Conservation (phyloP, 1,140 invertebrate species). For the Atta colombica region DNA sequence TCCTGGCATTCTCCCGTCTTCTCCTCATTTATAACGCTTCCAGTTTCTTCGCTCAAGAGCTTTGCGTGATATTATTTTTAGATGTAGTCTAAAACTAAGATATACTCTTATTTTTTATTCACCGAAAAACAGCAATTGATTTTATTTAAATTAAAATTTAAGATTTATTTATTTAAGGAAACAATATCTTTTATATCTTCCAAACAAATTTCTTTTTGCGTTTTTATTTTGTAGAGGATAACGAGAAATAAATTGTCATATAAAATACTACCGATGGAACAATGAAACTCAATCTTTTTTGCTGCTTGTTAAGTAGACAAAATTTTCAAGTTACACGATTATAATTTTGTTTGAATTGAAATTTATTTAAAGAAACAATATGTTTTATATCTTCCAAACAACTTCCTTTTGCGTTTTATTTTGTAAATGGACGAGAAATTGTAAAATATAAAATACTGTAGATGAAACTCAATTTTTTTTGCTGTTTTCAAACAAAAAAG, state of each 20-base stretch:
- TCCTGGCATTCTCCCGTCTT: neutral
- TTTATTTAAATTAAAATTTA: slow-evolving; percentile 13
- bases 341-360: too few relatives aligned
- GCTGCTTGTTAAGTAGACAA: neutral
- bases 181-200: slow-evolving; percentile 12
- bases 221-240: slow-evolving; percentile 2
- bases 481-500: too few relatives aligned
- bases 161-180: slow-evolving; percentile 31
- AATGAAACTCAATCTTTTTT: neutral
- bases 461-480: too few relatives aligned
- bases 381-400: too few relatives aligned
- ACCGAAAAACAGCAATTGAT: neutral
- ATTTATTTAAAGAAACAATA: too few relatives aligned
- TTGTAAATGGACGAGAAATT: too few relatives aligned
- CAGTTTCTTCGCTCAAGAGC: slow-evolving; percentile 7
- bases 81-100: slow-evolving; percentile 11
- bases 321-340: neutral
- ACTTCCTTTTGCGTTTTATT: too few relatives aligned
- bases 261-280: neutral
- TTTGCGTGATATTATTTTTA: slow-evolving; percentile 33
- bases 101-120: slow-evolving; percentile 14
- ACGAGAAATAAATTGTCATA: slow-evolving; percentile 13
- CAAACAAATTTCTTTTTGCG: neutral
- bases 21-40: neutral
- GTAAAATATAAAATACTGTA: too few relatives aligned